Conservation (phyloP, 2,797 vertebrate genomes). For the Cossypha caffra region DNA sequence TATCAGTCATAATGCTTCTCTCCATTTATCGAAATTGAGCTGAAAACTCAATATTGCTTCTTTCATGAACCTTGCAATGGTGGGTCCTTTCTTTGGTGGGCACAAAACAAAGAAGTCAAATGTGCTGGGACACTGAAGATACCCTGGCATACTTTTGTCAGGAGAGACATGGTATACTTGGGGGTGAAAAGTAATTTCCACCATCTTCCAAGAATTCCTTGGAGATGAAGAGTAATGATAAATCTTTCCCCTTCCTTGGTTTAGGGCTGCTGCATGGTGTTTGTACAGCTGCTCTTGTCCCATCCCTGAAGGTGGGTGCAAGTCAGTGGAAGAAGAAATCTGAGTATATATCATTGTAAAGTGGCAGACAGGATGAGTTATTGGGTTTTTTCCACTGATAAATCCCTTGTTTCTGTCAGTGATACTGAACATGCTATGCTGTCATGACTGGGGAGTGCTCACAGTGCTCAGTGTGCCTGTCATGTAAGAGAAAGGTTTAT, state of each 20-base stretch:
- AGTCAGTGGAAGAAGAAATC: not conserved
- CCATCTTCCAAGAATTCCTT: constrained; percentile 4
- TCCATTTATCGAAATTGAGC: not conserved
- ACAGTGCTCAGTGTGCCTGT: not conserved
- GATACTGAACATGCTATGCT: not conserved
- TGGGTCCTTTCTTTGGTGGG: not conserved
- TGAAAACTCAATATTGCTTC: not conserved
- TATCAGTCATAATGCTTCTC: not conserved
- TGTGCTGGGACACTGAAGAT: not conserved
- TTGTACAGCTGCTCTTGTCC: constrained; percentile 54
- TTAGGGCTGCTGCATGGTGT: constrained; percentile 44
- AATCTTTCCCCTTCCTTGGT: constrained; percentile 9
- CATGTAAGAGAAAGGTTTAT: not conserved
- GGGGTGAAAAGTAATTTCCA: not conserved
- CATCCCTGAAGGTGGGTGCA: constrained; percentile 28
- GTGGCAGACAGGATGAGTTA: constrained; percentile 5
- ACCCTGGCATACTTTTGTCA: not conserved
- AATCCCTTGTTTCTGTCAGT: constrained; percentile 28
- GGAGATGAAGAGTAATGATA: not conserved
- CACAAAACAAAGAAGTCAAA: not conserved
- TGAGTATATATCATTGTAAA: not conserved
- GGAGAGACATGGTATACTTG: not conserved
- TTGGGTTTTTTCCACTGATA: not conserved
- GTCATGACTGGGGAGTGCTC: not conserved
- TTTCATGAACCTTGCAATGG: not conserved